A percentile compares a stretch with the other conserved stretches of the same genome.
Conservation (phyloP, 2,113 vertebrate species). For the Odobenus rosmarus region DNA sequence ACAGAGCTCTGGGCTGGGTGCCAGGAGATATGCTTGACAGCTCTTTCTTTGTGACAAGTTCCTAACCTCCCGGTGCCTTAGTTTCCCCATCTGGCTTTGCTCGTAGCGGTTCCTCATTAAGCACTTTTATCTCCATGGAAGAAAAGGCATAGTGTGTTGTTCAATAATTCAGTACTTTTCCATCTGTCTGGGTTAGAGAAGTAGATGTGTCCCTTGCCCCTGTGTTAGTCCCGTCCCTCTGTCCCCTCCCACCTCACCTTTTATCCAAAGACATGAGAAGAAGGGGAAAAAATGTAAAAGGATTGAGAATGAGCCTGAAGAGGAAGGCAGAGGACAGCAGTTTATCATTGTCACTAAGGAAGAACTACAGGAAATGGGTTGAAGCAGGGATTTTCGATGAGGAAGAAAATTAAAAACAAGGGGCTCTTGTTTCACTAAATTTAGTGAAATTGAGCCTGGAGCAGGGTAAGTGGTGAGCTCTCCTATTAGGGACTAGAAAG, state of each 20-base stretch:
- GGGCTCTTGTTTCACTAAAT: neutral
- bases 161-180: slow-evolving; percentile 59
- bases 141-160: neutral
- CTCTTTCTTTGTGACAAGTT: neutral
- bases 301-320: neutral
- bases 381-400: slow-evolving; percentile 28
- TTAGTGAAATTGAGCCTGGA: slow-evolving; percentile 18
- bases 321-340: neutral
- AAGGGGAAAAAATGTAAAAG: neutral
- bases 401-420: neutral
- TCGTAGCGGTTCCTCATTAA: neutral
- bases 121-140: neutral
- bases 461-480: neutral
- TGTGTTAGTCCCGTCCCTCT: neutral
- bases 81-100: slow-evolving; percentile 5
- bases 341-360: slow-evolving; percentile 2
- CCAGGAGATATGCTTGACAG: neutral
- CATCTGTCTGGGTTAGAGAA: neutral
- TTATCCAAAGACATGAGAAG: neutral
- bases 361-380: slow-evolving; percentile 31
- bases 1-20: neutral
- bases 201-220: neutral
- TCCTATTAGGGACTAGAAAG: neutral
- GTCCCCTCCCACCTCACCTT: neutral
- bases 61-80: neutral